A percentile compares a stretch with the other conserved stretches of the same genome.
Evolutionary conservation across 2,888 invertebrate genomes (phyloP).

Genomic region (Branchellion lobata): DNA sequence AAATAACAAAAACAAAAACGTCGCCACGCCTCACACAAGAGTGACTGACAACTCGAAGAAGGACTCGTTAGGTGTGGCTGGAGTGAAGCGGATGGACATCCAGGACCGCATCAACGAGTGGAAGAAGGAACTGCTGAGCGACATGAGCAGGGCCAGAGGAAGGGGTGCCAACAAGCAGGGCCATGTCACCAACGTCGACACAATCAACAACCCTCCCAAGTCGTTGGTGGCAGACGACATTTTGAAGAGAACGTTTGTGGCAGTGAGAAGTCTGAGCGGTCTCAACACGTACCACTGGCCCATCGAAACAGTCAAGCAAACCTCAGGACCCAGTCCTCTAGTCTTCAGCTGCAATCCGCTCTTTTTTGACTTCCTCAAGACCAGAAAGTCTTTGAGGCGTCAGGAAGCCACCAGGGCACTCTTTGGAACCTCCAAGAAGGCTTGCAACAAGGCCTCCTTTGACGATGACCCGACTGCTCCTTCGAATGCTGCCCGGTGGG

Average conservation of each 20-base stretch:
- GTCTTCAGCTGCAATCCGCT: conserved; percentile 60
- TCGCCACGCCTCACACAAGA: background rate
- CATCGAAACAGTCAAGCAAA: conserved; percentile 58
- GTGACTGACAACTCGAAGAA: background rate
- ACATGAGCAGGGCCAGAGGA: background rate
- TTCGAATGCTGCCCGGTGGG: conserved; percentile 50
- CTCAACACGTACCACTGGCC: conserved; percentile 58
- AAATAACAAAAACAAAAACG: background rate
- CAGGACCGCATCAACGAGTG: conserved; percentile 34
- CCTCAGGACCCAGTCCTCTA: conserved; percentile 55
- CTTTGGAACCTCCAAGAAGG: background rate
- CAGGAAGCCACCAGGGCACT: background rate
- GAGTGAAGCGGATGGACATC: conserved; percentile 11
- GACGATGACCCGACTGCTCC: conserved; percentile 17
- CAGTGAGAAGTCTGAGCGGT: conserved; percentile 55
- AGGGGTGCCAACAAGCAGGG: background rate
- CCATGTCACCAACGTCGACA: too few species aligned
- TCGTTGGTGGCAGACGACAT: background rate
- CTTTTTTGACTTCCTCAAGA: conserved; percentile 57
- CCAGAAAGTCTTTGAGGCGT: background rate
- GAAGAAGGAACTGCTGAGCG: conserved; percentile 37
- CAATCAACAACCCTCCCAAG: background rate
- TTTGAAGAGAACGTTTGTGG: background rate
- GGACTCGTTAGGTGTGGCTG: background rate
- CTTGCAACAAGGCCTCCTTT: background rate